Percentiles rank a stretch among this genome's conserved stretches.
Conservation (phyloP, 1,140 invertebrate genomes). For the Papilio aristodemus region DNA sequence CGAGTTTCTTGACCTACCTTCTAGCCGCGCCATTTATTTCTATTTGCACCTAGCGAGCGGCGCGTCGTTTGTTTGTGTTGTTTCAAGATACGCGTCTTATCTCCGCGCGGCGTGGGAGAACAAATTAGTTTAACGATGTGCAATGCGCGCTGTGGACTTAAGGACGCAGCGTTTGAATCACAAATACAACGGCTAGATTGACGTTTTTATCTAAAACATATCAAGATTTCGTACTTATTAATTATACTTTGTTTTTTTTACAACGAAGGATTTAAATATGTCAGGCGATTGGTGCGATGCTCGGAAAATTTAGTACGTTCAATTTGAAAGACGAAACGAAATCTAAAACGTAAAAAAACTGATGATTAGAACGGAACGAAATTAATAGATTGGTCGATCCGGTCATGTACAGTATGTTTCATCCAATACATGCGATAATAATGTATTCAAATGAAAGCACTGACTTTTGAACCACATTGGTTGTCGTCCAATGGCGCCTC, state of each 20-base stretch:
- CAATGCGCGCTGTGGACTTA: not conserved
- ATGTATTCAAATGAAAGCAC: no score
- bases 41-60: conserved; percentile 4
- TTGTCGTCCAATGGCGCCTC: no score
- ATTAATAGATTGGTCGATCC: no score
- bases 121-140: conserved; percentile 15
- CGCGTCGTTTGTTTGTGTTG: conserved; percentile 17
- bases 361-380: no score
- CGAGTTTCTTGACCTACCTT: conserved; percentile 25
- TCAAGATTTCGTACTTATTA: not conserved
- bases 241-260: not conserved
- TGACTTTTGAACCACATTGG: no score
- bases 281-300: not conserved
- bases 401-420: no score
- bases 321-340: not conserved
- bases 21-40: conserved; percentile 7
- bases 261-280: not conserved
- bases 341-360: not conserved
- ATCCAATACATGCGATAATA: no score
- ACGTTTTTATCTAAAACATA: conserved; percentile 8
- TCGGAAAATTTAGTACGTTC: not conserved
- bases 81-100: conserved; percentile 12
- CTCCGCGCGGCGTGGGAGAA: conserved; percentile 10
- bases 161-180: not conserved
- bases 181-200: not conserved